Evolutionary conservation across 2,888 invertebrate genomes (phyloP), one percentile per base, ranked within the genome.

Genomic region (Ditula angustiorana): DNA sequence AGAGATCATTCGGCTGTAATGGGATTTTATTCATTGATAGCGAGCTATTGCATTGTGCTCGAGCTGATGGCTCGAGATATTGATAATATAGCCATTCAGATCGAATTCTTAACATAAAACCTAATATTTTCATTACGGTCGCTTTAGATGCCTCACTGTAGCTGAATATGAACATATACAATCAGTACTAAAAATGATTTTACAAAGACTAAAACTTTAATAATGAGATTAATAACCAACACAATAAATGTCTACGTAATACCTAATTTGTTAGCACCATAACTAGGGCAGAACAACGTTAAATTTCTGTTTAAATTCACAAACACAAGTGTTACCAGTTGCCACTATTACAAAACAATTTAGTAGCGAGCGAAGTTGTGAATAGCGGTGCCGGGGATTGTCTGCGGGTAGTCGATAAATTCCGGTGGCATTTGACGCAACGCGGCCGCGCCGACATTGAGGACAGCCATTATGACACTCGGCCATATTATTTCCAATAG

Each of bases 351-450:
- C 52, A 23, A 53, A 59, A 64, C 59, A 53, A 53, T 64, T 64
- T 47, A 49, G 49, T 28, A 49, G 35, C 28, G 46, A 58, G 56
- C 52, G 33, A 19, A 37, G 49, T 23, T 30, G 23, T 30, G 67
- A 67, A 63, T 58, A 63, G 71, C 70, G 73, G 71, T 63, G 65
- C 73, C 70, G 76, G 68, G 80, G 78, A 82, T 82, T 79, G 81
- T 83, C 77, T 76, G 82, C 78, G 81, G 83, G 81, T 85, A 84
- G 83, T 83, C 83, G 76, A 84, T 83, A 82, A 80, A 85, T 83
- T 81, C 82, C 80, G 82, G 78, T 81, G 70, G 73, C 61, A 71
- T 74, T 76, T 83, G 84, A 83, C 84, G 79, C 78, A 81, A 78
- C 79, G 78, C 80, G 81, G 81, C 72, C 81, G 75, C 69, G 71